A percentile compares a stretch with the other conserved stretches of the same genome.
phyloP scores from a whole-genome alignment of 2,797 vertebrate genomes.

The Peromyscus aztecus region DNA sequence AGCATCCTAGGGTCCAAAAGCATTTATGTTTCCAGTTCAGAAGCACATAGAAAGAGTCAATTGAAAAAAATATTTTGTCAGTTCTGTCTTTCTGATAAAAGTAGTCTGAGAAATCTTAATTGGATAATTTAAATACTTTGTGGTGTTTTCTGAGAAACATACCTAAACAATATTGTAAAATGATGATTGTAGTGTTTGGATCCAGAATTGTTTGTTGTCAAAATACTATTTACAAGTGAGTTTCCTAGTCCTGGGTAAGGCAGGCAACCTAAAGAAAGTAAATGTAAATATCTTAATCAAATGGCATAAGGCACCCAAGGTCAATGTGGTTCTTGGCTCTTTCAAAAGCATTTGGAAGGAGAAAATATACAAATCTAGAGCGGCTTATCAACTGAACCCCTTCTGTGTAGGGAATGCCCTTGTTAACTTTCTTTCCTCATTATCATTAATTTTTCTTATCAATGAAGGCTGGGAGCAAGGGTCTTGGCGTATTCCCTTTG shows the following conservation, averaged over 20 bases:
- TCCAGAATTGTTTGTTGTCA: not conserved
- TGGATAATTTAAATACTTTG: conserved; percentile 53
- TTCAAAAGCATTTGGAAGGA: not conserved
- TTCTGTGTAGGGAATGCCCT: not conserved
- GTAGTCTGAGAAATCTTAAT: conserved; percentile 51
- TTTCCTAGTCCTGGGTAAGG: not conserved
- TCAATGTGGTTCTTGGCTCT: not conserved
- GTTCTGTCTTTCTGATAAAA: conserved; percentile 44
- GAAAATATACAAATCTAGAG: conserved; percentile 13
- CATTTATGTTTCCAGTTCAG: conserved; percentile 54
- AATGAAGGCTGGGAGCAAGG: not conserved
- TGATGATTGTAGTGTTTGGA: not conserved
- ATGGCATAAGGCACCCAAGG: not conserved
- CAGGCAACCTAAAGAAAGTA: conserved; percentile 47
- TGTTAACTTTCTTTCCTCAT: not conserved
- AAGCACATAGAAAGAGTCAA: conserved; percentile 41
- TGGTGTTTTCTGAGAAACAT: conserved; percentile 60
- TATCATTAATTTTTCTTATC: conserved; percentile 37
- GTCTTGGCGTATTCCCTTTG: not conserved
- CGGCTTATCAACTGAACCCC: not conserved
- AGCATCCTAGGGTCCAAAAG: conserved; percentile 31
- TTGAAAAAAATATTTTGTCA: conserved; percentile 35
- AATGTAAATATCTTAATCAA: conserved; percentile 27
- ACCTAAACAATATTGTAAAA: conserved; percentile 33
- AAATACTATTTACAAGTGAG: not conserved